Evolutionary conservation across 2,888 invertebrate species (phyloP), one percentile per base, ranked within the genome.

Genomic region (Magallana nippona): DNA sequence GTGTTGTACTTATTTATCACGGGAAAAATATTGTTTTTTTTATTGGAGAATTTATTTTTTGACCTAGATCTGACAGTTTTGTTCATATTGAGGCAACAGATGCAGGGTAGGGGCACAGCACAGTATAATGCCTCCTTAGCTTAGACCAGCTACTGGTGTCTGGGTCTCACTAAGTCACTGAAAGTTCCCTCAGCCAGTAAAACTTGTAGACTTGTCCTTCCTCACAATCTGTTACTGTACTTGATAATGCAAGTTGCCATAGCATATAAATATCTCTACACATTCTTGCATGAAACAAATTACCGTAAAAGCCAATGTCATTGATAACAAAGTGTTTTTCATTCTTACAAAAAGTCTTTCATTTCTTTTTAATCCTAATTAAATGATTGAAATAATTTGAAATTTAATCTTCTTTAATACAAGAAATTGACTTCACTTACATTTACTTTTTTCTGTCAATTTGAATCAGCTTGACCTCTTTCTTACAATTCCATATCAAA

Each of bases 31-130:
- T 81, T 10, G 19, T 27, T 60, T 57, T 55, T 55, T 55, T 22
- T 19, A 55, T 81, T 22, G n/a, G 81, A 44, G 78, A 78, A 56
- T 82, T 58, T 57, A 57, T 78, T 82, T 62, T 71, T 81, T 81
- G 55, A 71, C 56, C 55, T 82, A 82, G 82, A 82, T 82, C 22
- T 71, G 71, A 19, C 13, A 71, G 71, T 71, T 71, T 27, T 71
- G 27, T 71, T 22, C 71, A 71, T 71, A 32, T 71, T 71, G 71
- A 71, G 71, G 32, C 71, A 71, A 71, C 71, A 71, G 71, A 71
- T 5, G 27, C 32, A 71, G 71, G 71, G 71, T 71, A 71, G 71
- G 71, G 71, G 27, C 27, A 71, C 13, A 71, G 32, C 71, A 71
- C 71, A 71, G 44, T 44, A 32, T 15, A 22, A 15, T 13, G 32